phyloP scores from a whole-genome alignment of 1,140 invertebrate species.

The Achatina immaculata region DNA sequence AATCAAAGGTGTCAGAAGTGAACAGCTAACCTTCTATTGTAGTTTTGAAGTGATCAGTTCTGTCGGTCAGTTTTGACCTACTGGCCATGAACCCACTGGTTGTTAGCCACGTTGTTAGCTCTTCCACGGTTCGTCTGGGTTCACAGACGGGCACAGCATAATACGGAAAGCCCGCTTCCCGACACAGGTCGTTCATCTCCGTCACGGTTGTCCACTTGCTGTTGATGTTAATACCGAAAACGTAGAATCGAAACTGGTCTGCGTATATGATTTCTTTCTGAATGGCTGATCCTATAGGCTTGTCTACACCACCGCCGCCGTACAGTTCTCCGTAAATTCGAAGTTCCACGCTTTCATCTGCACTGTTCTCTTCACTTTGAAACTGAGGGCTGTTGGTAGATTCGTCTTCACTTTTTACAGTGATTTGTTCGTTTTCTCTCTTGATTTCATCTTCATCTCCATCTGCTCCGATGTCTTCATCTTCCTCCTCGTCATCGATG shows the following conservation, averaged over 20 bases:
- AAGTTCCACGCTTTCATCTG: background rate
- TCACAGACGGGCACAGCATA: constrained; percentile 10
- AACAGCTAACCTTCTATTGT: constrained; percentile 6
- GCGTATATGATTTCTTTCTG: constrained; percentile 29
- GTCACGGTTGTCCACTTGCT: constrained; percentile 6
- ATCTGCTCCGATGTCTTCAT: background rate
- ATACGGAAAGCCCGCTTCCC: constrained; percentile 3
- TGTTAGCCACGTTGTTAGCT: background rate
- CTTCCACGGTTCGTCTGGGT: constrained; percentile 3
- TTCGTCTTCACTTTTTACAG: background rate
- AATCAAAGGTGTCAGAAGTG: no score
- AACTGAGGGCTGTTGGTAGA: background rate
- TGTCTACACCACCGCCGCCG: constrained; percentile 18
- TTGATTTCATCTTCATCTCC: background rate
- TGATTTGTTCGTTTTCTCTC: background rate
- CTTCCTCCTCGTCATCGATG: constrained; percentile 6
- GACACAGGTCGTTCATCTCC: constrained; percentile 26
- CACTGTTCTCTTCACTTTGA: background rate
- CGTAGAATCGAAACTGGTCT: constrained; percentile 21
- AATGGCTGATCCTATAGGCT: background rate
- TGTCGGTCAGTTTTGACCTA: constrained; percentile 16
- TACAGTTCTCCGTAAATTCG: constrained; percentile 29
- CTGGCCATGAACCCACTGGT: constrained; percentile 12
- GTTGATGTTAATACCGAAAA: constrained; percentile 18
- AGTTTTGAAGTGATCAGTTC: background rate